These are phyloP conservation scores for Chaetodon auriga DNA, from an alignment of 2,113 vertebrate genomes.

Conservation along the genomic window DNA sequence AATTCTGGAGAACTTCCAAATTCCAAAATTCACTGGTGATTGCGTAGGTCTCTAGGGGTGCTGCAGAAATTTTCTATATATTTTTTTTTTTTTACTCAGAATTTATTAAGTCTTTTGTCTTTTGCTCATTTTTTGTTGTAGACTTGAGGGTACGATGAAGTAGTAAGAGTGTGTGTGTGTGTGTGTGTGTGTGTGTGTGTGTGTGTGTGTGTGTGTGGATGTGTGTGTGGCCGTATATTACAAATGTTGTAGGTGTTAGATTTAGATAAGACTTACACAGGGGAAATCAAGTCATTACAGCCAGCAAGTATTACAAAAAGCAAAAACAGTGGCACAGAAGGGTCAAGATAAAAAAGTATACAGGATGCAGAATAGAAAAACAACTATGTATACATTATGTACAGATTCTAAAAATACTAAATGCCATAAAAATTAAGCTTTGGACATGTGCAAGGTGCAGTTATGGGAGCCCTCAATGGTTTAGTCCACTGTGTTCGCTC, in stretches of 20 bases:
- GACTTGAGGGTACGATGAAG: constrained; percentile 41
- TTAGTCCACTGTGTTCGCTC: constrained; percentile 74
- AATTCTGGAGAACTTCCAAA: background rate
- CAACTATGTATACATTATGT: too few species aligned
- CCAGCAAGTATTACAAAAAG: too few species aligned
- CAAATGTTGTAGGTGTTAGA: too few species aligned
- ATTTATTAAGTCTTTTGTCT: constrained; percentile 59
- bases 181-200: constrained; percentile 9
- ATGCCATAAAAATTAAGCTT: constrained; percentile 85
- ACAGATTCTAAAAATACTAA: too few species aligned
- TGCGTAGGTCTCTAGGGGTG: constrained; percentile 18
- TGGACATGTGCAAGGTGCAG: constrained; percentile 81
- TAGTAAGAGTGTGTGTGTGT: constrained; percentile 18
- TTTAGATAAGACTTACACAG: too few species aligned
- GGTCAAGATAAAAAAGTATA: too few species aligned
- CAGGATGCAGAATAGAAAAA: too few species aligned
- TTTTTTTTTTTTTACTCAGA: constrained; percentile 41
- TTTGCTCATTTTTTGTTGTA: constrained; percentile 51
- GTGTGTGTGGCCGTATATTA: too few species aligned
- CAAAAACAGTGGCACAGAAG: too few species aligned
- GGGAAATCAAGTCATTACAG: too few species aligned
- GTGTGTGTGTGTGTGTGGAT: constrained; percentile 18
- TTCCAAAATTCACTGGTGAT: constrained; percentile 30
- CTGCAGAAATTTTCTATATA: constrained; percentile 41
- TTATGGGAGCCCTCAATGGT: constrained; percentile 76